These are phyloP conservation scores for Molanna angustata DNA, from an alignment of 2,888 invertebrate species.

Conservation along the genomic window DNA sequence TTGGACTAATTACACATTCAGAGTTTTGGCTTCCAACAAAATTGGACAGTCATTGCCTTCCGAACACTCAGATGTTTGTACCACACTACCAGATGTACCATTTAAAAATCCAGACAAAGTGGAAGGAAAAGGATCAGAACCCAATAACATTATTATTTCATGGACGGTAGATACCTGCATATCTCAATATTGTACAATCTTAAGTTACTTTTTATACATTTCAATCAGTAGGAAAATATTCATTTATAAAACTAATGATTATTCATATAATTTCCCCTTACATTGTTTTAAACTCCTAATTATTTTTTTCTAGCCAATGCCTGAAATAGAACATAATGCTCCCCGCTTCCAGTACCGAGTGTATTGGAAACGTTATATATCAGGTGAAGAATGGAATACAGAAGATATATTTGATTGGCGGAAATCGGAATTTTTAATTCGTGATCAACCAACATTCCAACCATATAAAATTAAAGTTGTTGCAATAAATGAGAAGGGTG, in stretches of 20 bases:
- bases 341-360: constrained; percentile 91
- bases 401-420: constrained; percentile 79
- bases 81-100: constrained; percentile 84
- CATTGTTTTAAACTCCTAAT: too few relatives aligned
- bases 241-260: too few relatives aligned
- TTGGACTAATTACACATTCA: constrained; percentile 95
- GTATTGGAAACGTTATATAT: constrained; percentile 77
- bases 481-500: constrained; percentile 86
- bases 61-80: constrained; percentile 78
- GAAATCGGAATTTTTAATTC: constrained; percentile 63
- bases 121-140: constrained; percentile 81
- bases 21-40: constrained; percentile 86
- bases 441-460: constrained; percentile 85
- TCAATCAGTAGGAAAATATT: too few relatives aligned
- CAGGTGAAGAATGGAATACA: constrained; percentile 66
- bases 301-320: constrained; percentile 81
- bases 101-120: constrained; percentile 93
- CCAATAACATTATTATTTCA: constrained; percentile 86
- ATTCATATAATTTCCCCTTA: too few relatives aligned
- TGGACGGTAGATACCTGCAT: too few relatives aligned
- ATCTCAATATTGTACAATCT: too few relatives aligned
- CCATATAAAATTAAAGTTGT: constrained; percentile 87
- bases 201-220: too few relatives aligned
- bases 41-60: constrained; percentile 88
- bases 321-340: constrained; percentile 94